A percentile compares a stretch with the other conserved stretches of the same genome.
These are phyloP conservation scores for Cantharis nigra DNA, from an alignment of 2,888 invertebrate species.

Conservation along the genomic window DNA sequence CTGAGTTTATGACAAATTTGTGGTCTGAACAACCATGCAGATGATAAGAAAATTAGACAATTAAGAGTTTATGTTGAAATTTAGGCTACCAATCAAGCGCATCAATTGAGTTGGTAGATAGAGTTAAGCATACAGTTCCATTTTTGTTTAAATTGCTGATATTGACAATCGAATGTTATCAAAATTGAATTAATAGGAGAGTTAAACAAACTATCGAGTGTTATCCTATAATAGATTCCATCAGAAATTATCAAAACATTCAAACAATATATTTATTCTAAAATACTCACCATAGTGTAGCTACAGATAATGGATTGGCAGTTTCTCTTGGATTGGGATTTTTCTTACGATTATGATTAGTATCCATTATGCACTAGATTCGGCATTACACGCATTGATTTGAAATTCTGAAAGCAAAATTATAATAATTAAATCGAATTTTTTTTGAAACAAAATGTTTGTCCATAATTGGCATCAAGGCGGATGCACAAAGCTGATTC, in stretches of 20 bases:
- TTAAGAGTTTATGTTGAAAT: no score
- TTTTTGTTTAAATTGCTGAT: no score
- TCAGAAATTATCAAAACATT: not conserved
- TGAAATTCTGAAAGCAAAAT: not conserved
- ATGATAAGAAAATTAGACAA: no score
- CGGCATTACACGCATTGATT: not conserved
- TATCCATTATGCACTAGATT: slow-evolving; percentile 56
- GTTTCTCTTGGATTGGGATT: slow-evolving; percentile 67
- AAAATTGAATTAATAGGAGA: not conserved
- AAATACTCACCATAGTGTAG: slow-evolving; percentile 69
- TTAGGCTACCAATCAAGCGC: not conserved
- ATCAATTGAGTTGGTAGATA: not conserved
- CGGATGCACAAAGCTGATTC: no score
- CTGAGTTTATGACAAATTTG: no score
- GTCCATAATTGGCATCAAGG: no score
- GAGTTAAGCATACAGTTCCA: not conserved
- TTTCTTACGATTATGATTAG: slow-evolving; percentile 60
- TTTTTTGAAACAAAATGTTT: not conserved
- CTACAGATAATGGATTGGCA: slow-evolving; percentile 69
- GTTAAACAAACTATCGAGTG: not conserved
- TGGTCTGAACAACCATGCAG: no score
- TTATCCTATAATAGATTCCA: not conserved
- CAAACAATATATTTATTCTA: not conserved
- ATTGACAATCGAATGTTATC: not conserved
- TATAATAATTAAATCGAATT: not conserved